phyloP scores from a whole-genome alignment of 1,140 invertebrate genomes.

The Homalodisca vitripennis region DNA sequence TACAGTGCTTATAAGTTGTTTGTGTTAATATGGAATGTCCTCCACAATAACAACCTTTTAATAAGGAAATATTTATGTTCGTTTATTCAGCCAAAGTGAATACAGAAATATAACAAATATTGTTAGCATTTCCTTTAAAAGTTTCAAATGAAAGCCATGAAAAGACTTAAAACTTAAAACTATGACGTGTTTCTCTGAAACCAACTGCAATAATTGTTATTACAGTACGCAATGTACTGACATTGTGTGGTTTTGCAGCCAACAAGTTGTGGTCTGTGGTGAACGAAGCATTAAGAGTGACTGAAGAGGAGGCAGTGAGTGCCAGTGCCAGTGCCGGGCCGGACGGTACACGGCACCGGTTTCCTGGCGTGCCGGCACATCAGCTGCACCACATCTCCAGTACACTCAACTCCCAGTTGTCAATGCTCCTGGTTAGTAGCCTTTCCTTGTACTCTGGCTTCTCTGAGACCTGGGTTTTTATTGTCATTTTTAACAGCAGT shows the following conservation, averaged over 20 bases:
- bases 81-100: too few species aligned
- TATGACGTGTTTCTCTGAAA: too few species aligned
- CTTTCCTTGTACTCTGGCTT: slow-evolving; percentile 10
- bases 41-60: too few species aligned
- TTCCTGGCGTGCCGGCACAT: slow-evolving; percentile 55
- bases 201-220: too few species aligned
- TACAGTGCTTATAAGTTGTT: too few species aligned
- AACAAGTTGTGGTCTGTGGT: slow-evolving; percentile 54
- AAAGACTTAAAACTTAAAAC: too few species aligned
- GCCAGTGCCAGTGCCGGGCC: slow-evolving; percentile 41
- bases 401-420: slow-evolving; percentile 56
- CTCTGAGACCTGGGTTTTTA: not conserved
- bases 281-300: slow-evolving; percentile 54
- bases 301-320: slow-evolving; percentile 54
- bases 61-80: too few species aligned
- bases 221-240: not conserved
- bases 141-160: too few species aligned
- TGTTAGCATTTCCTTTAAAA: too few species aligned
- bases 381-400: slow-evolving; percentile 53
- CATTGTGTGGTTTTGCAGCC: slow-evolving; percentile 45
- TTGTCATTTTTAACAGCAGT: too few species aligned
- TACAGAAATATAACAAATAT: too few species aligned
- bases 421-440: slow-evolving; percentile 55
- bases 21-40: too few species aligned
- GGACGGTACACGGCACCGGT: slow-evolving; percentile 37